Evolutionary conservation across 2,113 vertebrate genomes (phyloP).

Genomic region (Indicator maculatus): DNA sequence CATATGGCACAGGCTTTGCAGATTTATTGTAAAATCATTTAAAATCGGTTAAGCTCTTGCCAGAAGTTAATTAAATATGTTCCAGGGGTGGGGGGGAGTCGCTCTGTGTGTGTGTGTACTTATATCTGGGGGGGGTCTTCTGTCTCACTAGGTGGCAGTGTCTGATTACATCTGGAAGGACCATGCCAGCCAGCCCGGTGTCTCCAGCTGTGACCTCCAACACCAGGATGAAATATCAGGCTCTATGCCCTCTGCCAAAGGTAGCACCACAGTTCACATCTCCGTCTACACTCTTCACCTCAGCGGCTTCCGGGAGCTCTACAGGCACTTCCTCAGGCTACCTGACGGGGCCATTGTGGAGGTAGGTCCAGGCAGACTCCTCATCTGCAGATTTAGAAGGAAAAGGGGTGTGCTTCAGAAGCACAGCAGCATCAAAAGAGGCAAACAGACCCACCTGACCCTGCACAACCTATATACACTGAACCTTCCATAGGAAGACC

Average conservation of each 20-base stretch:
- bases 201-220: conserved; percentile 65
- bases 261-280: conserved; percentile 77
- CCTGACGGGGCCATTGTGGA: conserved; percentile 87
- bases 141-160: conserved; percentile 89
- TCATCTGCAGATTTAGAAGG: not conserved
- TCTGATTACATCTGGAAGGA: conserved; percentile 89
- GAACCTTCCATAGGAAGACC: not conserved
- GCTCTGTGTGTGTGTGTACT: not conserved
- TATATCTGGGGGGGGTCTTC: not conserved
- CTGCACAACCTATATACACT: not conserved
- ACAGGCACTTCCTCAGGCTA: conserved; percentile 88
- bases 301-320: conserved; percentile 80
- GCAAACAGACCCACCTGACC: not conserved
- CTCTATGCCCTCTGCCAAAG: conserved; percentile 14
- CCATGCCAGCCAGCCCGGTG: conserved; percentile 37
- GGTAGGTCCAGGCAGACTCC: conserved; percentile 74
- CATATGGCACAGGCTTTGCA: conserved; percentile 67
- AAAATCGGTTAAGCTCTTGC: conserved; percentile 69
- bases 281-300: conserved; percentile 83
- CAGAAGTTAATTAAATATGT: conserved; percentile 78
- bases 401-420: not conserved
- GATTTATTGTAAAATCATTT: conserved; percentile 75
- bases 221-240: not conserved
- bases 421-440: not conserved
- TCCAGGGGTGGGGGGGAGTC: conserved; percentile 21